A percentile compares a stretch with the other conserved stretches of the same genome.
Evolutionary conservation across 2,888 invertebrate species (phyloP).

Genomic region (Drosophila greeni): DNA sequence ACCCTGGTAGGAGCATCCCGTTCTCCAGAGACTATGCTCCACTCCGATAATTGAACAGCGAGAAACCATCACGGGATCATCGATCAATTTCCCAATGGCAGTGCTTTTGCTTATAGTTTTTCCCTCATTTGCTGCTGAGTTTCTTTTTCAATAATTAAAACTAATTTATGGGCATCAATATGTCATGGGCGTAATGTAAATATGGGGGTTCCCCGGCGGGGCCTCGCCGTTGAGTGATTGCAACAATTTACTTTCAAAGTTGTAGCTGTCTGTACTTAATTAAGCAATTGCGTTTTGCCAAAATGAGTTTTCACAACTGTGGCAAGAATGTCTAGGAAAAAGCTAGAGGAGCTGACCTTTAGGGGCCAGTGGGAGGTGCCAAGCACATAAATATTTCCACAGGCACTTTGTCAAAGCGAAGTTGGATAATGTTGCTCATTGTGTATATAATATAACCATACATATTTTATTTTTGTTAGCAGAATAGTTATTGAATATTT

Average conservation of each 20-base stretch:
- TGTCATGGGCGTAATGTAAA: conserved; percentile 62
- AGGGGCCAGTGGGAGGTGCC: conserved; percentile 7
- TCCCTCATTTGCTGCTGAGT: conserved; percentile 25
- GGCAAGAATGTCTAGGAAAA: background rate
- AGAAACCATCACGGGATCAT: conserved; percentile 36
- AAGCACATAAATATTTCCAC: conserved; percentile 19
- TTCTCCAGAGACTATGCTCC: conserved; percentile 3
- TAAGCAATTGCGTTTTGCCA: conserved; percentile 71
- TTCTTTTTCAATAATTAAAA: conserved; percentile 63
- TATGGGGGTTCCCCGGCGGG: conserved; percentile 23
- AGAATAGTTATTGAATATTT: background rate
- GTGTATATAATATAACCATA: background rate
- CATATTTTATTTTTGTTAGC: background rate
- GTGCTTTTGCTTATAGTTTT: conserved; percentile 8
- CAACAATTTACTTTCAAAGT: conserved; percentile 58
- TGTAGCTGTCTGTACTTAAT: conserved; percentile 62
- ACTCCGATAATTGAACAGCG: conserved; percentile 31
- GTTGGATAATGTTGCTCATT: background rate
- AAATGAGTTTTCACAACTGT: conserved; percentile 63
- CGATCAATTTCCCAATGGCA: conserved; percentile 45
- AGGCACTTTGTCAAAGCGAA: conserved; percentile 1
- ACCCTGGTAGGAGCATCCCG: background rate
- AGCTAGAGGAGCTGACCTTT: conserved; percentile 6
- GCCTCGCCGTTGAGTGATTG: conserved; percentile 59
- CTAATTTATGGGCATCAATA: conserved; percentile 69